Evolutionary conservation across 2,888 invertebrate species (phyloP).

Genomic region (Smittia aterrima): DNA sequence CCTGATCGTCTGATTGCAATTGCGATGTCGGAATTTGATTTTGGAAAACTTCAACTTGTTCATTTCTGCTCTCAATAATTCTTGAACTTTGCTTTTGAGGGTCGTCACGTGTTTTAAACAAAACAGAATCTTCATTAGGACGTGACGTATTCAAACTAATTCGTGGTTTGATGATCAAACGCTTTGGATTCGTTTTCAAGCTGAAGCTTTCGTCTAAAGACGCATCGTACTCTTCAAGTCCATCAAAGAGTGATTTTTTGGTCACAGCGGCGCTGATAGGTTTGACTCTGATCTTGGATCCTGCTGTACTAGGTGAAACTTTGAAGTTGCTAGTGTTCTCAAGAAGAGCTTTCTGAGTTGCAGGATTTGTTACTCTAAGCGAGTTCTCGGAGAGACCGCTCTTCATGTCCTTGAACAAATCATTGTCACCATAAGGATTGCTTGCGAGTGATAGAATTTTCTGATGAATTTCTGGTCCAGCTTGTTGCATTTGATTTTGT

Average conservation of each 20-base stretch:
- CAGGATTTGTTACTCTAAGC: slow-evolving; percentile 69
- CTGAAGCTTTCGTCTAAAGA: slow-evolving; percentile 60
- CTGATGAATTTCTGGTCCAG: slow-evolving; percentile 58
- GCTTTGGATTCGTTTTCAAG: slow-evolving; percentile 66
- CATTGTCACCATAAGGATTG: slow-evolving; percentile 84
- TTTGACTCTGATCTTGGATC: slow-evolving; percentile 60
- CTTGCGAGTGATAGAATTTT: slow-evolving; percentile 73
- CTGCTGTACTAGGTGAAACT: slow-evolving; percentile 58
- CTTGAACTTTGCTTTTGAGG: neutral
- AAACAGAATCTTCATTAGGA: neutral
- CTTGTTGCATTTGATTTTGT: slow-evolving; percentile 47
- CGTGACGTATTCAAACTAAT: slow-evolving; percentile 42
- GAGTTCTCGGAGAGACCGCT: slow-evolving; percentile 62
- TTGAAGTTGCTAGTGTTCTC: slow-evolving; percentile 58
- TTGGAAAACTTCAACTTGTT: slow-evolving; percentile 3
- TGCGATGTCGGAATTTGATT: slow-evolving; percentile 33
- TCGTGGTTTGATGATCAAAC: slow-evolving; percentile 68
- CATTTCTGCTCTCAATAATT: slow-evolving; percentile 26
- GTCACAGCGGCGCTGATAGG: slow-evolving; percentile 48
- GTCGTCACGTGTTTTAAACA: slow-evolving; percentile 1
- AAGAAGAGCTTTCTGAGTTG: slow-evolving; percentile 66
- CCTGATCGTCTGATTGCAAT: neutral
- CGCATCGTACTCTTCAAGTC: slow-evolving; percentile 76
- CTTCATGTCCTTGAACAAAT: slow-evolving; percentile 73
- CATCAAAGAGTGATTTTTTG: slow-evolving; percentile 80